Evolutionary conservation across 2,113 vertebrate genomes (phyloP).

Genomic region (Pterocles orientalis): DNA sequence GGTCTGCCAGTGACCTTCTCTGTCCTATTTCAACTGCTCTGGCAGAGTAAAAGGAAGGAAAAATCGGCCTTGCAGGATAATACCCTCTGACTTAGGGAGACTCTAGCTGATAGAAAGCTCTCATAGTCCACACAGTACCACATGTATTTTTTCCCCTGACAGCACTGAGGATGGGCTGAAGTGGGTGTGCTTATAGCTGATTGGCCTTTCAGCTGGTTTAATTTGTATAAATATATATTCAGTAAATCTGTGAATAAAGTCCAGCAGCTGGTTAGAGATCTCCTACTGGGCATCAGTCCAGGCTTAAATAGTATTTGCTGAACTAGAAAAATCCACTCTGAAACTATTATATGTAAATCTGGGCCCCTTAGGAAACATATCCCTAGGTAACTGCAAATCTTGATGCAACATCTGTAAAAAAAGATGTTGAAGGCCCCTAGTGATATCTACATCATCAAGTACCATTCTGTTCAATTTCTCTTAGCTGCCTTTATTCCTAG

Average conservation of each 20-base stretch:
- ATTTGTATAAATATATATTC: conserved; percentile 9
- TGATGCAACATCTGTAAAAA: background rate
- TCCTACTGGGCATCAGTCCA: conserved; percentile 11
- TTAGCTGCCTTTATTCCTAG: background rate
- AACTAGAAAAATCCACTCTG: conserved; percentile 35
- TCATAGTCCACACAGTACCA: background rate
- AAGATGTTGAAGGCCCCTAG: background rate
- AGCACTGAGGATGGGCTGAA: background rate
- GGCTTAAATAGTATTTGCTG: conserved; percentile 15
- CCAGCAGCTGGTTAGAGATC: conserved; percentile 31
- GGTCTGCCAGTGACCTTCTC: background rate
- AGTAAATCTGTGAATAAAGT: conserved; percentile 32
- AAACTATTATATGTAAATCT: background rate
- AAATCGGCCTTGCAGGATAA: background rate
- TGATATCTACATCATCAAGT: background rate
- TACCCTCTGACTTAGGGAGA: background rate
- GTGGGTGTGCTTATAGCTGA: background rate
- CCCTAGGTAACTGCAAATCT: background rate
- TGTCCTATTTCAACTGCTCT: background rate
- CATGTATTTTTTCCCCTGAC: background rate
- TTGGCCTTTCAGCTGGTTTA: background rate
- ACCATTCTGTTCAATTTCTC: background rate
- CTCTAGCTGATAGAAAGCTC: background rate
- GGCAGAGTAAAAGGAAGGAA: background rate
- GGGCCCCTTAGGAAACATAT: background rate